Evolutionary conservation across 2,113 vertebrate genomes (phyloP).

Genomic region (Pedionomus torquatus): DNA sequence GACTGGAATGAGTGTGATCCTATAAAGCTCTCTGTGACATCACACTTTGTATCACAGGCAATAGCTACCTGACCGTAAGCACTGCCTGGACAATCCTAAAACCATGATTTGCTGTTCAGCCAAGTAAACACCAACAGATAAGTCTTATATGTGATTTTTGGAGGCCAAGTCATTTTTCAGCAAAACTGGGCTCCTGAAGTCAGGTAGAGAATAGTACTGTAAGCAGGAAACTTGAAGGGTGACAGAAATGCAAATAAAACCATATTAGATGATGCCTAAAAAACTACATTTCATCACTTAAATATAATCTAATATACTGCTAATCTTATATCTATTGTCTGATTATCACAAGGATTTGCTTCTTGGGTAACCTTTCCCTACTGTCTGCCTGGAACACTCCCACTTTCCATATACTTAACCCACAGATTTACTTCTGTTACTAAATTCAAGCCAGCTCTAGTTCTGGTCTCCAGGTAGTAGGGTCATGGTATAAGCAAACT

Average conservation of each 20-base stretch:
- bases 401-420: not conserved
- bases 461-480: not conserved
- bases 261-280: not conserved
- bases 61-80: not conserved
- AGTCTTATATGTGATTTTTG: not conserved
- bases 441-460: not conserved
- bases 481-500: not conserved
- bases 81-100: constrained; percentile 25
- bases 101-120: not conserved
- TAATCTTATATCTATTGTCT: not conserved
- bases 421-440: not conserved
- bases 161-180: constrained; percentile 18
- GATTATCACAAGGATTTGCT: not conserved
- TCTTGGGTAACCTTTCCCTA: not conserved
- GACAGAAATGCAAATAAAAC: not conserved
- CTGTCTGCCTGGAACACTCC: not conserved
- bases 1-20: not conserved
- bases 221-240: constrained; percentile 15
- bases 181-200: not conserved
- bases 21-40: not conserved
- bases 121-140: not conserved
- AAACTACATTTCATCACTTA: not conserved
- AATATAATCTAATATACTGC: not conserved
- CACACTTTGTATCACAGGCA: not conserved
- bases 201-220: not conserved